Evolutionary conservation across 2,797 vertebrate species (phyloP), one percentile per base, ranked within the genome.

Genomic region (Rhabdophis nuchalis): DNA sequence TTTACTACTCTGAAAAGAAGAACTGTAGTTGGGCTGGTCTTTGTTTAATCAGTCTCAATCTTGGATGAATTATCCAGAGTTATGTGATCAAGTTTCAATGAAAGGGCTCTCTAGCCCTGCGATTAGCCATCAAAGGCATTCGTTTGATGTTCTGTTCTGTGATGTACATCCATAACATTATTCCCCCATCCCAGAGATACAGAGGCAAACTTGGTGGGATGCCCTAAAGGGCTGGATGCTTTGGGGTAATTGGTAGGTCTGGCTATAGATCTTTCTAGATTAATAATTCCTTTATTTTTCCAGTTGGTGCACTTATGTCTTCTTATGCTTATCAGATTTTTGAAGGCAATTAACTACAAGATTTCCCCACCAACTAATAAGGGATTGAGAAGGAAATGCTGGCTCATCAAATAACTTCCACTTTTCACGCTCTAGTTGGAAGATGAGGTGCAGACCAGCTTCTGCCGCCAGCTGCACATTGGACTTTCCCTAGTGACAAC

Each of bases 401-500:
- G 0, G 50, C 18, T 93, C 91, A 77, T 68, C 36, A 3, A n/a
- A 52, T 77, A 0, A 0, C 57, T 91, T 93, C 92, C 89, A 87
- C 57, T 91, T 90, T 89, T 87, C 90, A 91, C 4, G 18, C 29
- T 57, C 50, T 0, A 1, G 60, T 77, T 72, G 89, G 90, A 92
- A 91, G 52, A 91, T 64, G 87, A 90, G 86, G 89, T 53, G 57
- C 5, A 0, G 50, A 20, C 90, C 89, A 13, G 88, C 90, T 87
- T 85, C 57, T 68, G 36, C 36, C 16, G 68, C 89, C 91, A 89
- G 92, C 60, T 68, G 72, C 1, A 0, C 90, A 86, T 94, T 92
- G 96, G 89, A 89, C 92, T 92, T 91, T 82, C 86, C 23, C 91
- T 92, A 86, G 86, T 36, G 86, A 32, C 10, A 9, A 52, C 29